Evolutionary conservation across 1,140 invertebrate species (phyloP), one percentile per base, ranked within the genome.

Genomic region (Panulirus ornatus): DNA sequence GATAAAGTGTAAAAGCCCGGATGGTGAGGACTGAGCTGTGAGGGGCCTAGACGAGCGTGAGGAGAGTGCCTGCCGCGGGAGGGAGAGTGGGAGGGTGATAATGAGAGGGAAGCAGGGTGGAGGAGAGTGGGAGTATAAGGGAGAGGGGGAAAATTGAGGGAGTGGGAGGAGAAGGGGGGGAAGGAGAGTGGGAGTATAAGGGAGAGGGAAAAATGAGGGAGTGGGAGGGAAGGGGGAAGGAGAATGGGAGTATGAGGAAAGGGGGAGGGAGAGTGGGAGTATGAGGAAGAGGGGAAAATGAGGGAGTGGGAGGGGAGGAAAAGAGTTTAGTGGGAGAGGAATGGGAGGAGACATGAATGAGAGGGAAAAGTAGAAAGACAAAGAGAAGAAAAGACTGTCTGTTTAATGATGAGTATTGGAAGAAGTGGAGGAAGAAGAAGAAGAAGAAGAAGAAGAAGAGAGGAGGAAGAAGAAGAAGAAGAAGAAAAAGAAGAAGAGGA

Each of bases 1-100:
- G 63, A 63, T 30, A 63, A 63, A 36, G 34, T 40, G 63, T 38
- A 42, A 76, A 76, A 34, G 73, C 73, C 38, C 3, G 63, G 81
- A 63, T 1, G 51, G 30, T 2, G 36, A 63, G 47, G 40, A 63
- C 16, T 8, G 27, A 40, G 40, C 6, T 8, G 40, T 11, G 78
- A 54, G 51, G 19, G 27, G 11, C 38, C 11, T 16, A 30, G 58
- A 66, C 2, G 19, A 38, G 22, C 5, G 19, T 36, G 19, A 66
- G 27, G 81, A n/a, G 36, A 9, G 36, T 16, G 30, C 6, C 3
- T 16, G 42, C 27, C 16, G 34, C 0, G 81, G 66, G 51, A 42
- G 42, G n/a, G 30, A 66, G 58, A 44, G 8, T 11, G 14, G 27
- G 81, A 30, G 19, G n/a, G 54, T 9, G 16, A 42, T n/a, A 66